phyloP scores from a whole-genome alignment of 2,888 invertebrate species.

The Ischnura elegans region DNA sequence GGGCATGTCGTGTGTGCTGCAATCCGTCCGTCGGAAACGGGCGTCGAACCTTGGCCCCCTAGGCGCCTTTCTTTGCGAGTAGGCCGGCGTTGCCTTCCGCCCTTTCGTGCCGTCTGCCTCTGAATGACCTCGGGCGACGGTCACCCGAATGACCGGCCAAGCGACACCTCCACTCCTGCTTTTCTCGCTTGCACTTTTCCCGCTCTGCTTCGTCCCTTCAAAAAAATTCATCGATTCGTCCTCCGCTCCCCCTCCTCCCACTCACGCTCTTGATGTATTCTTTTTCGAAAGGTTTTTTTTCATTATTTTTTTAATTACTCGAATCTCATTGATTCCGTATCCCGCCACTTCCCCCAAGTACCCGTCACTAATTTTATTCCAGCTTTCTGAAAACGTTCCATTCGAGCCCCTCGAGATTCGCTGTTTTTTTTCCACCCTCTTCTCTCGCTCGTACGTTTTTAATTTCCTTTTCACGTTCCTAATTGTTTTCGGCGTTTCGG shows the following conservation, averaged over 20 bases:
- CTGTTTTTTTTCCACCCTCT: not conserved
- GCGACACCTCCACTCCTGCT: not conserved
- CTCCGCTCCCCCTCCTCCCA: not conserved
- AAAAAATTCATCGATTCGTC: not conserved
- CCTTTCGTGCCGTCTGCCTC: too few species aligned
- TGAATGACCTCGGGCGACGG: too few species aligned
- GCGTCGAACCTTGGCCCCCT: too few species aligned
- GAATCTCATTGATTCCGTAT: slow-evolving; percentile 14
- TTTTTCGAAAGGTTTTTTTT: not conserved
- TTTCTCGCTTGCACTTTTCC: not conserved
- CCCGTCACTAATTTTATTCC: not conserved
- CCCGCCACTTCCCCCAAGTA: not conserved
- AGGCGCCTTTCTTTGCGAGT: too few species aligned
- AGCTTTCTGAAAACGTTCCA: not conserved
- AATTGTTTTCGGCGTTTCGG: not conserved
- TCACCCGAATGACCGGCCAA: too few species aligned
- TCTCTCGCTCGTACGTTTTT: not conserved
- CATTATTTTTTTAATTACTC: not conserved
- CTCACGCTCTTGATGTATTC: not conserved
- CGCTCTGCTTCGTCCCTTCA: not conserved
- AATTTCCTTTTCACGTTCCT: not conserved
- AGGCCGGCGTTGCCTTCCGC: not conserved
- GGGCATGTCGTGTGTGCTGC: too few species aligned
- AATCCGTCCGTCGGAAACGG: too few species aligned
- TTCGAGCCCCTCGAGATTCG: not conserved